These are phyloP conservation scores for Drosophila kanapiae DNA, from an alignment of 1,140 invertebrate species.

Conservation along the genomic window DNA sequence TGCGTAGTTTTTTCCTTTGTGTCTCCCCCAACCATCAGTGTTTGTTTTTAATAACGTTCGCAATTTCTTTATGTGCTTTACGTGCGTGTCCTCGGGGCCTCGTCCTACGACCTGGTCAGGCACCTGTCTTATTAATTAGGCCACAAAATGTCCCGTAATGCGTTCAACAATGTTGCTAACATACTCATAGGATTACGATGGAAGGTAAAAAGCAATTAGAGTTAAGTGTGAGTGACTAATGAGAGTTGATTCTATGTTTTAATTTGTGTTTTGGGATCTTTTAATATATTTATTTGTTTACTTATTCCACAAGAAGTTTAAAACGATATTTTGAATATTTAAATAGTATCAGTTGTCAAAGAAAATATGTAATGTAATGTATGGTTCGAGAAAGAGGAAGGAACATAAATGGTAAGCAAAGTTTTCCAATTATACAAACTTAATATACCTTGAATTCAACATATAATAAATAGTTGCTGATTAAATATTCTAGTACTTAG, in stretches of 20 bases:
- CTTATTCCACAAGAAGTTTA: neutral
- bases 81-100: slow-evolving; percentile 47
- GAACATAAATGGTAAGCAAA: too few species aligned
- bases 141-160: slow-evolving; percentile 47
- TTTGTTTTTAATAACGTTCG: slow-evolving; percentile 72
- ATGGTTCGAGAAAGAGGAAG: neutral
- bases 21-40: slow-evolving; percentile 9
- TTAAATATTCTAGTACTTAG: too few species aligned
- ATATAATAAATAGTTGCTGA: too few species aligned
- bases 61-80: slow-evolving; percentile 71
- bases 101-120: slow-evolving; percentile 51
- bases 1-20: slow-evolving; percentile 48
- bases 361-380: neutral
- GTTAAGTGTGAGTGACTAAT: neutral
- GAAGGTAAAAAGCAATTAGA: slow-evolving; percentile 8
- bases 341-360: neutral
- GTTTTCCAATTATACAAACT: neutral
- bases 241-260: neutral
- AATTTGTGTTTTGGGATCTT: neutral
- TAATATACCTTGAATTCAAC: too few species aligned
- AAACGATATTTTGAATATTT: too few species aligned
- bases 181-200: neutral
- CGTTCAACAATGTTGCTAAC: slow-evolving; percentile 12
- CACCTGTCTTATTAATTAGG: slow-evolving; percentile 64
- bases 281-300: neutral